Evolutionary conservation across 92 coral and sea anemone species (phyloP), one percentile per base, ranked within the genome.

Genomic region (Epizoanthus stellaris): DNA sequence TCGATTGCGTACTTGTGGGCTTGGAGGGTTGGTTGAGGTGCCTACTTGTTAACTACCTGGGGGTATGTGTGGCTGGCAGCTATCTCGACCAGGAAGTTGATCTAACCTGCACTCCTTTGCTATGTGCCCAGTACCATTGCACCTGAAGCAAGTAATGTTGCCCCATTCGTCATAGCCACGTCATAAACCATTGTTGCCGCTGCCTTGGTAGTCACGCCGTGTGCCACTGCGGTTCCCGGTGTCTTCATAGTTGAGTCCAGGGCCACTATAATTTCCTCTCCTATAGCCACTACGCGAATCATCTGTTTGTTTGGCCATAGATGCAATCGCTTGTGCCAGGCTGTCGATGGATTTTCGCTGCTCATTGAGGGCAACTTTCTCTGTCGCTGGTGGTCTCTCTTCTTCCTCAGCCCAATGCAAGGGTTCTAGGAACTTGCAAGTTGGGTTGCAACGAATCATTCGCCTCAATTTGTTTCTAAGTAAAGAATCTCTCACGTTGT

Each of bases 401-500:
- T 40, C 42, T 14, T 58, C 45, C 47, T 87, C 77, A 12, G 59
- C 86, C 67, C 75, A 75, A 21, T 71, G 80, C n/a, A 86, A 80
- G 81, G 56, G 21, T 57, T 88, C 80, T 12, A 75, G 88, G 45
- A 88, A 88, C 14, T 47, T 47, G 34, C 12, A 42, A 14, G 1
- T 17, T 3, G 85, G 84, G 3, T 40, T 25, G 30, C 17, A 3
- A 0, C 91, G 42, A 4, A 82, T 45, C 73, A 82, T 75, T 4
- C 85, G 88, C 75, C 53, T 70, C 11, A 89, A 54, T 58, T 89
- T 89, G 52, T 80, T 89, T 12, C 92, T 19, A 4, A 90, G 68
- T 2, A 63, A 60, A 3, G 71, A 23, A 80, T 90, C 90, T 56
- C 57, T 80, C 13, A 86, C 90, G 53, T 82, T 90, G 67, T 90